Conservation (phyloP, 1,140 invertebrate genomes). For the Pseudomyrmex flavicornis region DNA sequence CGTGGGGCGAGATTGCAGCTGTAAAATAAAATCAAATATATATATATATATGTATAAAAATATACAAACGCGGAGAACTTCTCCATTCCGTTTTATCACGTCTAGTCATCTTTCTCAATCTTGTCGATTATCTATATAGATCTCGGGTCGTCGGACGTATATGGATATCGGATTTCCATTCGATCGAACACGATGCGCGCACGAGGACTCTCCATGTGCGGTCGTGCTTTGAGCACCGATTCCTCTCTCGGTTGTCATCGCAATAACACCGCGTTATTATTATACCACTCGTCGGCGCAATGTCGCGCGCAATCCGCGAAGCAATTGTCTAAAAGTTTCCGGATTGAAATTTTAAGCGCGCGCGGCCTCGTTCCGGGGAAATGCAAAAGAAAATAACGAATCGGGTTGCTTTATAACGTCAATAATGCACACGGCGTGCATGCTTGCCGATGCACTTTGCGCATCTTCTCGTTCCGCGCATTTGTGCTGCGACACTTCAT, state of each 20-base stretch:
- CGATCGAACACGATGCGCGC: slow-evolving; percentile 21
- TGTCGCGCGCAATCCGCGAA: slow-evolving; percentile 6
- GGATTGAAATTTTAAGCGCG: slow-evolving; percentile 39
- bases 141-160: neutral
- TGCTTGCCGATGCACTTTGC: slow-evolving; percentile 1
- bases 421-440: slow-evolving; percentile 22
- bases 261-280: slow-evolving; percentile 38
- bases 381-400: neutral
- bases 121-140: slow-evolving; percentile 34
- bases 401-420: neutral
- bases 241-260: slow-evolving; percentile 8
- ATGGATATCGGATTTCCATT: slow-evolving; percentile 62
- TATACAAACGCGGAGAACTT: slow-evolving; percentile 40
- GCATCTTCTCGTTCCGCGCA: neutral
- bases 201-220: neutral
- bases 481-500: neutral
- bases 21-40: no score
- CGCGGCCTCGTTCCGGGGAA: neutral
- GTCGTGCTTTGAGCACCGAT: slow-evolving; percentile 7
- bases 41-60: neutral
- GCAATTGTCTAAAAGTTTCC: neutral
- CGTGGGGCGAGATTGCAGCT: no score
- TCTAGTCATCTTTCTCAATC: slow-evolving; percentile 58
- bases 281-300: neutral
- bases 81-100: slow-evolving; percentile 1